Evolutionary conservation across 1,140 invertebrate species (phyloP), one percentile per base, ranked within the genome.

Genomic region (Choristoneura fumiferana): DNA sequence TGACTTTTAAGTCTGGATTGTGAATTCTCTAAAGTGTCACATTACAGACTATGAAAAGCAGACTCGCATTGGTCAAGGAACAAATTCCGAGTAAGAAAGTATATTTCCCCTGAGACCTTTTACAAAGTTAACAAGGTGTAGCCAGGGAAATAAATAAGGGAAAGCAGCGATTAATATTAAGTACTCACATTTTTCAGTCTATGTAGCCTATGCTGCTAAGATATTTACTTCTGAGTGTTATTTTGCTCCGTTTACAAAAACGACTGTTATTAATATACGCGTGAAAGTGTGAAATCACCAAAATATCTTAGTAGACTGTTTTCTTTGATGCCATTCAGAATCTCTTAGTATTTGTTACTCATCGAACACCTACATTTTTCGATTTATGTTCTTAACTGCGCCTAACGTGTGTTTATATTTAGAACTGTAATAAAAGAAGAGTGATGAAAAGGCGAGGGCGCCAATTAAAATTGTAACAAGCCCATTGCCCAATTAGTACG

Each of bases 41-140:
- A 59, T 61, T 69, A 63, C 67, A 64, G 59, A 73, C 67, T 69
- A 75, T 69, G 65, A 69, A 76, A 65, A 73, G 61, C 67, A 74
- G 53, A 71, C 60, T 68, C 63, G 67, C 69, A 73, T 74, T 70
- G 76, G 73, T 75, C 75, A 79, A 80, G 69, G 72, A 78, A 81
- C 65, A 76, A 81, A 81, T 80, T 81, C 73, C 71, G 58, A 73
- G 67, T 69, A 77, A 78, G 71, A 72, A 76, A 77, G 71, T 65
- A 75, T 81, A 83, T 85, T 83, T 85, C 82, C 82, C 80, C 43
- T 54, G 78, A 43, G 82, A 59, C 79, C 76, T 74, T 81, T 85
- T 83, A 79, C 75, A 78, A 72, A 81, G 75, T 83, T 79, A 82
- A 85, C 80, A 83, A 83, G 71, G 67, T 81, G 82, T 80, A 76